Percentiles rank a stretch among this genome's conserved stretches.
Evolutionary conservation across 2,797 vertebrate species (phyloP).

Genomic region (Syngnathus rostellatus): DNA sequence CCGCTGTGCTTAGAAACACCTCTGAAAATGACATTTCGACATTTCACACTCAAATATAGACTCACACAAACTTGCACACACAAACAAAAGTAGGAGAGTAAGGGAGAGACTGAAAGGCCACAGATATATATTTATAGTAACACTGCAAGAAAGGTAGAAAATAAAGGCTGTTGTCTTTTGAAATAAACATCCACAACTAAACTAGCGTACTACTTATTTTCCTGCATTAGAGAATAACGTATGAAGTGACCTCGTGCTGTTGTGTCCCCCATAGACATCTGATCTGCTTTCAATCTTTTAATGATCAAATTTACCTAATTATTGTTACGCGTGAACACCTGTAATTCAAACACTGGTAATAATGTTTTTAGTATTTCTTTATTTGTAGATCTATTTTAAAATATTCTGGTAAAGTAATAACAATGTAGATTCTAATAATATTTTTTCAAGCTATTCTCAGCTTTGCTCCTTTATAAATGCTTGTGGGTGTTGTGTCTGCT

Average conservation of each 20-base stretch:
- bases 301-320: no score
- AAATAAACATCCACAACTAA: background rate
- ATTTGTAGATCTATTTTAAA: no score
- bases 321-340: no score
- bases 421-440: no score
- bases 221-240: background rate
- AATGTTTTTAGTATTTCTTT: no score
- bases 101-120: background rate
- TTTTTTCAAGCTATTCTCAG: no score
- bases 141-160: background rate
- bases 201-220: background rate
- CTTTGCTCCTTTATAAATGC: no score
- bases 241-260: background rate
- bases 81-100: background rate
- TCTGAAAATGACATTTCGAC: constrained; percentile 3
- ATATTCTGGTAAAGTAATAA: no score
- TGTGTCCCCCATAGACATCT: no score
- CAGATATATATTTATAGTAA: background rate
- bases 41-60: background rate
- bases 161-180: background rate
- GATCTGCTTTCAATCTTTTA: no score
- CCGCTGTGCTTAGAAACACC: background rate
- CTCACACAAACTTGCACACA: background rate
- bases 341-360: no score
- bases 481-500: no score